Evolutionary conservation across 2,888 invertebrate genomes (phyloP).

Genomic region (Slavum lentiscoides): DNA sequence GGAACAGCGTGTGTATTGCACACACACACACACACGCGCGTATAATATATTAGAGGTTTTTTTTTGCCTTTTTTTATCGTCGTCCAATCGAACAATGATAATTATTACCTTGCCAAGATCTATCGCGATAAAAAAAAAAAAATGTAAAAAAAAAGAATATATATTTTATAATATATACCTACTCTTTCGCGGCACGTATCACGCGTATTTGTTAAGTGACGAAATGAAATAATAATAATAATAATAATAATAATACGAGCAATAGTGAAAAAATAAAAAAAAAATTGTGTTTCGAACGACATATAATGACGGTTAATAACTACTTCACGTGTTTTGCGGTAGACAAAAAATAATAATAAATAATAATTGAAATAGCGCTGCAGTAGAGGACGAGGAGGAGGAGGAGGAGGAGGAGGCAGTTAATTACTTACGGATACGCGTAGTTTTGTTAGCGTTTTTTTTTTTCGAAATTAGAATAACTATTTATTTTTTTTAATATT

Average conservation of each 20-base stretch:
- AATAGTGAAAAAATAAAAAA: no score
- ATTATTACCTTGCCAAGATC: constrained; percentile 37
- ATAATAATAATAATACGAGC: background rate
- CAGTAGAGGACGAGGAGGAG: no score
- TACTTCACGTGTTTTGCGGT: constrained; percentile 29
- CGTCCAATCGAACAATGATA: constrained; percentile 30
- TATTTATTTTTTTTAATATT: constrained; percentile 21
- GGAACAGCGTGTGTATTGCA: background rate
- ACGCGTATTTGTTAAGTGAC: constrained; percentile 20
- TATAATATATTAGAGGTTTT: no score
- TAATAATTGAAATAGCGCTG: constrained; percentile 32
- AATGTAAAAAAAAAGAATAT: constrained; percentile 11
- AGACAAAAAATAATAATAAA: constrained; percentile 4
- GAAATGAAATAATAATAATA: constrained; percentile 12
- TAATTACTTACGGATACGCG: constrained; percentile 53
- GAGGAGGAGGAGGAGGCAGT: background rate
- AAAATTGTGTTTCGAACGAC: constrained; percentile 26
- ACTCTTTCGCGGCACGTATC: background rate
- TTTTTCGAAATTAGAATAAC: constrained; percentile 34
- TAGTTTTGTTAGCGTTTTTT: constrained; percentile 40
- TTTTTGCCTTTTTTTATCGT: constrained; percentile 42
- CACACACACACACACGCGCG: no score
- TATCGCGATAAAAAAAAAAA: constrained; percentile 26
- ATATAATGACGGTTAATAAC: constrained; percentile 52
- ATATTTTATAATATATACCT: background rate